Evolutionary conservation across 2,888 invertebrate species (phyloP).

Genomic region (Fissipunctia ypsillon): DNA sequence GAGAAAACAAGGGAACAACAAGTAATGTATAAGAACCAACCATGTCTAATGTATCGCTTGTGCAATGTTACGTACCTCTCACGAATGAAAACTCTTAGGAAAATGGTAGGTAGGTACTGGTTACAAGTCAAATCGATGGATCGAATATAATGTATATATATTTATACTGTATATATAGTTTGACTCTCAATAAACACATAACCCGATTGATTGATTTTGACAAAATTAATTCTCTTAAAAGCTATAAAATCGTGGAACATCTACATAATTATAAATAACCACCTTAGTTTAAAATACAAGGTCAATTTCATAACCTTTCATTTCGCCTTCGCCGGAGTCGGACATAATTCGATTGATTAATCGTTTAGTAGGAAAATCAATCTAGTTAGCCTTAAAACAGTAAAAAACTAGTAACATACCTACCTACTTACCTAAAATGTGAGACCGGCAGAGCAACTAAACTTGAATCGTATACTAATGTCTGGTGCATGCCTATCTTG

Average conservation of each 20-base stretch:
- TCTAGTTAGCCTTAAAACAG: constrained; percentile 23
- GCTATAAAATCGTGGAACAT: constrained; percentile 1
- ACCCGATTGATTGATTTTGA: background rate
- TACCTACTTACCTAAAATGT: constrained; percentile 51
- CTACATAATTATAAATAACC: constrained; percentile 1
- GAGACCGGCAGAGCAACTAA: constrained; percentile 36
- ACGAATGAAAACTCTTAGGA: background rate
- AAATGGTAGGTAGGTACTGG: background rate
- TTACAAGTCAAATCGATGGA: background rate
- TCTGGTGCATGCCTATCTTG: constrained; percentile 14
- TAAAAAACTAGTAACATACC: constrained; percentile 46
- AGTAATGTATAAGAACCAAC: background rate
- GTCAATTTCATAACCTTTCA: constrained; percentile 41
- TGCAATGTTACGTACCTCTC: background rate
- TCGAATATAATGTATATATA: too few relatives aligned
- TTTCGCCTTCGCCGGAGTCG: constrained; percentile 1
- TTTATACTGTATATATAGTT: background rate
- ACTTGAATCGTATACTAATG: constrained; percentile 36
- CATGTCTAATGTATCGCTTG: background rate
- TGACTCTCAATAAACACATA: background rate
- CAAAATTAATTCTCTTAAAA: background rate
- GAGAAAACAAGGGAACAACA: background rate
- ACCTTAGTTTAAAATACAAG: constrained; percentile 30
- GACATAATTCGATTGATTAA: constrained; percentile 17
- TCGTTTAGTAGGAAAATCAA: constrained; percentile 19